These are phyloP conservation scores for Periophthalmus modestus DNA, from an alignment of 2,113 vertebrate genomes.

Conservation along the genomic window DNA sequence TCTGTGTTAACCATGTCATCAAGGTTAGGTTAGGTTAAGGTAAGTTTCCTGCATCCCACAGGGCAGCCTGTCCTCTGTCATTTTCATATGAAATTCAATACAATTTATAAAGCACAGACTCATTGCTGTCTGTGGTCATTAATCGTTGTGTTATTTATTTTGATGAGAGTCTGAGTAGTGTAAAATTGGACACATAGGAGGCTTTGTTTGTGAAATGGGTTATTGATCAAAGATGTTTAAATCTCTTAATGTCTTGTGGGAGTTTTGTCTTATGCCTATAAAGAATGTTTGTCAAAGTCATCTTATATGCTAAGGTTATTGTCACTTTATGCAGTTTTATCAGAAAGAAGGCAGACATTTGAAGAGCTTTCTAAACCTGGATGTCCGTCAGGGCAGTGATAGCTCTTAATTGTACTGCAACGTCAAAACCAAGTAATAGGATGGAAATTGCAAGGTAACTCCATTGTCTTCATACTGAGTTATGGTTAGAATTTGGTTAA, in stretches of 20 bases:
- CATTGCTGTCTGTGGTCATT: neutral
- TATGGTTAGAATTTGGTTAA: neutral
- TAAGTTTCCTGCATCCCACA: too few relatives aligned
- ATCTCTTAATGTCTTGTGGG: neutral
- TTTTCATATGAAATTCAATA: neutral
- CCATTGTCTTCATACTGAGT: neutral
- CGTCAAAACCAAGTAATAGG: neutral
- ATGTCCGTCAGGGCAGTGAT: neutral
- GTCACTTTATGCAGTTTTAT: neutral
- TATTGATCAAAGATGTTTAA: constrained; percentile 6
- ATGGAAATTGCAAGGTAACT: neutral
- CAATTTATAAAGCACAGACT: neutral
- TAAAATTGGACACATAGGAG: constrained; percentile 10
- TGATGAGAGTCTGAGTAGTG: constrained; percentile 5
- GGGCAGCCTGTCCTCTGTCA: too few relatives aligned
- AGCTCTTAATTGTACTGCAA: neutral
- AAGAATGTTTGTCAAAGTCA: neutral
- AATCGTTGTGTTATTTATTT: constrained; percentile 3
- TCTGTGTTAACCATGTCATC: too few relatives aligned
- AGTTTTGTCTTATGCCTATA: neutral
- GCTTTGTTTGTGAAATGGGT: constrained; percentile 7
- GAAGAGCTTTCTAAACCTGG: neutral
- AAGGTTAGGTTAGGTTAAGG: too few relatives aligned
- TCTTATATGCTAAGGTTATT: neutral
- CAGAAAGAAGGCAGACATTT: neutral